Base-by-base conservation (phyloP, 2,888 invertebrate species). In the Drosophila paramelanica region DNA sequence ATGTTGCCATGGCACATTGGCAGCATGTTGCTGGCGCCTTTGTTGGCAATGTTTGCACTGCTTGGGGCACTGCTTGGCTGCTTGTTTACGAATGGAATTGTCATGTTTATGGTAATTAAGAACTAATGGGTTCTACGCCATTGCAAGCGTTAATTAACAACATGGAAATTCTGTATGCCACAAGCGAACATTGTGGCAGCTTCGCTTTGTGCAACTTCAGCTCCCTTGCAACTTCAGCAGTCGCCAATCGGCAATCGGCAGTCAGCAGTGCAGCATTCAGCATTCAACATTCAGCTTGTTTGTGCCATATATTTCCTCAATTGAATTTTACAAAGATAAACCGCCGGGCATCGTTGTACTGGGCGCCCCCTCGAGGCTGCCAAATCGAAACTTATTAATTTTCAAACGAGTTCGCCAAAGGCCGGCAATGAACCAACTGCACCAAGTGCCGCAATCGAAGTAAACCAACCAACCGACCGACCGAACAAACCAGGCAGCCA, bases 41-140 rank as follows among this genome's bases (percentile, higher is more conserved):
- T 33, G 38, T 39, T 31, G 23, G 57, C 39, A 71, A 43, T 76
- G 61, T 45, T 45, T 42, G 58, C 64, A 59, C 53, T 66, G 60
- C 52, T 61, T 8, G 10, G 4, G 6, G 55, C 65, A 73, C 69
- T 78, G 74, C 69, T 69, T 65, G 60, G 8, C 36, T 33, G 57
- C 79, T 81, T 75, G 76, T 77, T 87, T 76, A 53, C 71, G 64
- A 66, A 73, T 76, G 77, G 69, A 79, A 79, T 82, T 88, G 77
- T 87, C 76, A 73, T 85, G 89, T 87, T 82, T 81, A 89, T 89
- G 90, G 82, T 88, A 88, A 88, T 88, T 89, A 87, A 81, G 65
- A 77, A 73, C 79, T 77, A 88, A 88, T 88, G 88, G 89, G 88
- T 81, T 89, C 85, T 89, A 81, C 77, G 75, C 88, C 74, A 86